Evolutionary conservation across 2,888 invertebrate species (phyloP), one percentile per base, ranked within the genome.

Genomic region (Crematogaster levior): DNA sequence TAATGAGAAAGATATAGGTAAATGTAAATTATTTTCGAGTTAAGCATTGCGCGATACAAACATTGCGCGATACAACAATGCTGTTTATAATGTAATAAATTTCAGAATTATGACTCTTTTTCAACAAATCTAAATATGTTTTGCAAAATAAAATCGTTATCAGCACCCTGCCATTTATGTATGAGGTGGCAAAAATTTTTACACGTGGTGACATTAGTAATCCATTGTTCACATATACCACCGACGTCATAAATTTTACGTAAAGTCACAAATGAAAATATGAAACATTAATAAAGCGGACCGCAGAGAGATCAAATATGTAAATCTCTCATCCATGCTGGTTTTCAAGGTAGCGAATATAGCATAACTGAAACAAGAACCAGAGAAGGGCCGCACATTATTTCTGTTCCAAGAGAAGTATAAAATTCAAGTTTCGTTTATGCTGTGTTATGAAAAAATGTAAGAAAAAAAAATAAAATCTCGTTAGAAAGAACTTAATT

Each of bases 401-500:
- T 60, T 80, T 73, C 46, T 60, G 24, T 21, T 80, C 37, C 10
- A 24, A 18, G 5, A 60, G 58, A 48, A 15, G 48, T 1, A 74
- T 9, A 53, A 34, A 68, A 72, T 15, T 58, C 24, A 61, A 80
- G 30, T 37, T 70, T 46, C 27, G 70, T 27, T 37, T n/a, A n/a
- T 21, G 43, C 40, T 56, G 6, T 15, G 9, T 48, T 53, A 21
- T 21, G 15, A 21, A 30, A 73, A 51, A 74, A 53, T 74, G n/a
- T 6, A 43, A 12, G 34, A 15, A 15, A 24, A 43, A 53, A 58
- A 77, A 68, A 77, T 37, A 46, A 66, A 83, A 68, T 83, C 40
- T 73, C 30, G 15, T 24, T 66, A 61, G 70, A 82, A 56, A 66
- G 40, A 9, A 51, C 66, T 40, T 83, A 83, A 83, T 83, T 82